Conservation (phyloP, 2,888 invertebrate genomes). For the Trichopria drosophilae region DNA sequence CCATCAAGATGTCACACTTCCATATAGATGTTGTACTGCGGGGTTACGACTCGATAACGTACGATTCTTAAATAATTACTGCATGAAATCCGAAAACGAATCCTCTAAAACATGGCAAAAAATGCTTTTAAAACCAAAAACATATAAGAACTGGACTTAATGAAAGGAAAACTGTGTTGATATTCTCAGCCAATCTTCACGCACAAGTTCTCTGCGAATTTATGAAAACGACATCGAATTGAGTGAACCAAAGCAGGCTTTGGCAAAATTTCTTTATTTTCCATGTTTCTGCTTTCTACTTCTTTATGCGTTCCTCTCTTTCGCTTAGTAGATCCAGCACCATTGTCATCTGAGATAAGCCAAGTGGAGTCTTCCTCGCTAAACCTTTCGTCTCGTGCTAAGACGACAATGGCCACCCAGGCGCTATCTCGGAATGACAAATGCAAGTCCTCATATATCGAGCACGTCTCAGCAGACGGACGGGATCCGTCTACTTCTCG, state of each 20-base stretch:
- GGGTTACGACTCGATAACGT: constrained; percentile 42
- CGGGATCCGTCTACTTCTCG: constrained; percentile 36
- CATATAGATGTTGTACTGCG: constrained; percentile 51
- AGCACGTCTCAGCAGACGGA: constrained; percentile 33
- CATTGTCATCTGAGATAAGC: constrained; percentile 53
- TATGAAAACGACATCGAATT: no score
- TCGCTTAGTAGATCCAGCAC: constrained; percentile 33
- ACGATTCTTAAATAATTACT: no score
- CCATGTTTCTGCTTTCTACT: no score
- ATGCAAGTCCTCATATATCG: constrained; percentile 41
- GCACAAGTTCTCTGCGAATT: no score
- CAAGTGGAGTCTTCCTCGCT: constrained; percentile 33
- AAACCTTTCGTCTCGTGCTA: constrained; percentile 40
- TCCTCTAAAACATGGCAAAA: no score
- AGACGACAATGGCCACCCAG: constrained; percentile 51
- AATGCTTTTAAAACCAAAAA: no score
- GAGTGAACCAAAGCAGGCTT: no score
- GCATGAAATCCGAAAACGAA: no score
- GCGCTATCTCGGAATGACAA: constrained; percentile 51
- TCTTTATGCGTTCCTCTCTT: constrained; percentile 4
- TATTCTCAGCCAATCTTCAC: no score
- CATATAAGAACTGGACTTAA: no score
- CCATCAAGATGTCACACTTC: constrained; percentile 58
- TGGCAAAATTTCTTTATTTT: no score
- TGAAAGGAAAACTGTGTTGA: no score